phyloP scores from a whole-genome alignment of 2,797 vertebrate species.

The Ibycter americanus region DNA sequence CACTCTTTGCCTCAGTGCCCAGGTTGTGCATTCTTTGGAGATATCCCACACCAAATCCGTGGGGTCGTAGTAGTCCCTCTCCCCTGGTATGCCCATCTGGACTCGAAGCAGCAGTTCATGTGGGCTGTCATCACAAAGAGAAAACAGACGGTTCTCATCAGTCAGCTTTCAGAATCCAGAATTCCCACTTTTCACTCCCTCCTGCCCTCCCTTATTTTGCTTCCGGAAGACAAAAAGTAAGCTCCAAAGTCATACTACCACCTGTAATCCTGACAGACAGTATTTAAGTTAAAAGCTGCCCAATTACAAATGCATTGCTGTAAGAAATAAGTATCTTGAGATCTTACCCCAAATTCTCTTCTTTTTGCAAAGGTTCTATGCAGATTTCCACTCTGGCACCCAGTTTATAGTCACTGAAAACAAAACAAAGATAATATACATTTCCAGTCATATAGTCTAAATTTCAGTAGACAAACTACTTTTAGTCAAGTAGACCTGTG shows the following conservation, averaged over 20 bases:
- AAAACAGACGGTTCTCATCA: not conserved
- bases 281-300: not conserved
- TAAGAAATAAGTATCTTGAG: not conserved
- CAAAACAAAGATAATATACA: not conserved
- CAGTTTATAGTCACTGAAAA: slow-evolving; percentile 87
- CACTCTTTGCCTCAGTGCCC: slow-evolving; percentile 78
- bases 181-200: not conserved
- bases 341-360: slow-evolving; percentile 88
- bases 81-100: slow-evolving; percentile 84
- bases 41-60: slow-evolving; percentile 89
- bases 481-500: not conserved
- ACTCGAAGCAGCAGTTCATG: slow-evolving; percentile 86
- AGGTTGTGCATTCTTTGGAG: slow-evolving; percentile 80
- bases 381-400: slow-evolving; percentile 81
- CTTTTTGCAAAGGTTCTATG: slow-evolving; percentile 84
- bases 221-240: not conserved
- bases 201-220: not conserved
- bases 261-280: not conserved
- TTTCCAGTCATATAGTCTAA: not conserved
- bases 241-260: not conserved
- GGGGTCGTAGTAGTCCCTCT: slow-evolving; percentile 79
- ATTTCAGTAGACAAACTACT: not conserved
- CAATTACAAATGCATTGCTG: not conserved
- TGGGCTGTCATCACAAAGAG: slow-evolving; percentile 53
- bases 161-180: not conserved